Conservation (phyloP, 2,113 vertebrate species). For the Petaurus breviceps region DNA sequence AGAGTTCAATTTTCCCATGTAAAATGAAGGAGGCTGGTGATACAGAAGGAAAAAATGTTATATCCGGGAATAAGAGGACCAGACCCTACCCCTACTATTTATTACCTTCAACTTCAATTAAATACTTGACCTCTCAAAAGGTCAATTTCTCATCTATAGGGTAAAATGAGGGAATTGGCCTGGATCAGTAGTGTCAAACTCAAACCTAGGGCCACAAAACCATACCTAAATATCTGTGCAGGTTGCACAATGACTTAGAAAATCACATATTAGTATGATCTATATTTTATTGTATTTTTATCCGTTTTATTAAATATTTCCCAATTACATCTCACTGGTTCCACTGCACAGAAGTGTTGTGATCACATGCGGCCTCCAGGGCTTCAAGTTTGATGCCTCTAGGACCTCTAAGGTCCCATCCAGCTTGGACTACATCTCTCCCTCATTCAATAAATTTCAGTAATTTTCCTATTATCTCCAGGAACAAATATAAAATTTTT, state of each 20-base stretch:
- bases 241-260: not conserved
- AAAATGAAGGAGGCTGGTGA: not conserved
- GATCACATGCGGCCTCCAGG: not conserved
- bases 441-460: not conserved
- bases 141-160: not conserved
- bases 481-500: not conserved
- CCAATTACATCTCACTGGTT: not conserved
- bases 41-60: not conserved
- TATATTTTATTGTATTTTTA: not conserved
- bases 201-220: not conserved
- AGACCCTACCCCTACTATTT: not conserved
- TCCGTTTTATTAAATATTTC: not conserved
- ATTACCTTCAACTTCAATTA: not conserved
- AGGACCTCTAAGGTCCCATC: not conserved
- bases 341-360: not conserved
- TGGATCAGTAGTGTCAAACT: too few relatives aligned
- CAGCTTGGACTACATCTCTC: not conserved
- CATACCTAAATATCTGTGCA: not conserved
- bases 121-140: too few relatives aligned
- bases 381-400: not conserved
- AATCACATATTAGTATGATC: not conserved
- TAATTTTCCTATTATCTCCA: not conserved
- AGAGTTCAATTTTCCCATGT: not conserved
- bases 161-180: not conserved
- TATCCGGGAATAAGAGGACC: not conserved